Evolutionary conservation across 2,113 vertebrate species (phyloP), one percentile per base, ranked within the genome.

Genomic region (Centropristis striata): DNA sequence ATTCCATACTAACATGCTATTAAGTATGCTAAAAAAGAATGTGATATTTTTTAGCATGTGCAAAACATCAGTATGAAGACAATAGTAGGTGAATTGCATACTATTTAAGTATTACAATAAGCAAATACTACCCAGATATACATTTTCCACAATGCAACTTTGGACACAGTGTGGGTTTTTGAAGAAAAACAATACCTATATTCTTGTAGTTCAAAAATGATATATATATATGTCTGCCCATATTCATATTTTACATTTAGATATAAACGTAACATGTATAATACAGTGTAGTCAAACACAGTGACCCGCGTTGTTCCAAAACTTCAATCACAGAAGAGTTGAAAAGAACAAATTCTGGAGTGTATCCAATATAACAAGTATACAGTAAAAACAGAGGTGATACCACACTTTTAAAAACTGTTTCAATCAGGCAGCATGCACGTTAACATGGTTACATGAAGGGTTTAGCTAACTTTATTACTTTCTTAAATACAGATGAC

Each of bases 371-470:
- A 47, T 32, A 83, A 63, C 23, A 71, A 41, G 32, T 68, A 79
- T 15, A 87, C 41, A 82, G 18, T 75, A 51, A 57, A 49, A 77
- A 46, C 18, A 85, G 51, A 57, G 11, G 37, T 57, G 73, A 75
- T 63, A 76, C 15, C 4, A 78, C 61, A 10, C 16, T 4, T 37
- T 71, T 25, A 51, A 65, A 65, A 84, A 75, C 57, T 2, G 46
- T 67, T 71, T 53, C 36, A 63, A 42, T 39, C 0, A 65, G 68
- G 72, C 55, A 63, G 78, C 87, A 87, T 90, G 87, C 83, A 83
- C 21, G 72, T 11, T 41, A 54, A 71, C 32, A 36, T 39, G 57
- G 47, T 69, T 64, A 73, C 39, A 78, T 65, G 41, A 65, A 39
- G 51, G 57, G 25, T 73, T 75, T 44, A 57, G n/a, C 21, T 54